phyloP scores from a whole-genome alignment of 2,888 invertebrate genomes.

The Osmoderma eremita region DNA sequence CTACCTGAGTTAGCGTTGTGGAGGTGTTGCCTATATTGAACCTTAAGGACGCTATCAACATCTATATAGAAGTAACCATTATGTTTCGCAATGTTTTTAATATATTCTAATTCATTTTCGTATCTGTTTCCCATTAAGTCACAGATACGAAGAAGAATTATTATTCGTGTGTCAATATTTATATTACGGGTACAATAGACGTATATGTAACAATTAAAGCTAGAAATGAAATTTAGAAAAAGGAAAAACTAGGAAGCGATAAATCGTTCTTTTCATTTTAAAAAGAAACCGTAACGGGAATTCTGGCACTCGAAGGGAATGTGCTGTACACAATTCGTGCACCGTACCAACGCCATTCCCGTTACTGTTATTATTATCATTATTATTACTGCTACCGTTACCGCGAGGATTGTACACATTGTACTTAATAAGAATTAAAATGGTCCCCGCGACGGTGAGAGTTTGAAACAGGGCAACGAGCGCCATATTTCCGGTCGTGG shows the following conservation, averaged over 20 bases:
- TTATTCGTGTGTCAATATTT: no score
- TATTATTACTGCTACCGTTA: slow-evolving; percentile 18
- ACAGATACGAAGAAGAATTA: no score
- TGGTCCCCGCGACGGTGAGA: slow-evolving; percentile 52
- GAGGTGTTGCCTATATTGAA: no score
- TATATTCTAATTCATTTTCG: no score
- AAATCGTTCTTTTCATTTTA: not conserved
- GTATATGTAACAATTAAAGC: not conserved
- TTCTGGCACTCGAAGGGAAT: slow-evolving; percentile 2
- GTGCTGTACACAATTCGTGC: slow-evolving; percentile 1
- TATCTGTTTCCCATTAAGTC: no score
- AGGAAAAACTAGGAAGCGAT: not conserved
- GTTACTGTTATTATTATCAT: slow-evolving; percentile 21
- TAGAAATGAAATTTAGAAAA: not conserved
- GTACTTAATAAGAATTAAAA: slow-evolving; percentile 51
- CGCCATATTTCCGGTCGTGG: slow-evolving; percentile 61
- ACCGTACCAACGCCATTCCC: slow-evolving; percentile 7
- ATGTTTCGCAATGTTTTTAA: no score
- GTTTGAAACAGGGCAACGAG: slow-evolving; percentile 59
- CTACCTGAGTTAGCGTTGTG: no score
- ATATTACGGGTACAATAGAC: no score
- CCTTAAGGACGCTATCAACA: no score
- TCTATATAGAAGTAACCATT: no score
- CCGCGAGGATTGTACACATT: slow-evolving; percentile 32
- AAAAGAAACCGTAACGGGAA: not conserved